Evolutionary conservation across 30 jellyfish, hydroid and myxozoan species (phyloP).

Genomic region (Cassiopea andromeda): DNA sequence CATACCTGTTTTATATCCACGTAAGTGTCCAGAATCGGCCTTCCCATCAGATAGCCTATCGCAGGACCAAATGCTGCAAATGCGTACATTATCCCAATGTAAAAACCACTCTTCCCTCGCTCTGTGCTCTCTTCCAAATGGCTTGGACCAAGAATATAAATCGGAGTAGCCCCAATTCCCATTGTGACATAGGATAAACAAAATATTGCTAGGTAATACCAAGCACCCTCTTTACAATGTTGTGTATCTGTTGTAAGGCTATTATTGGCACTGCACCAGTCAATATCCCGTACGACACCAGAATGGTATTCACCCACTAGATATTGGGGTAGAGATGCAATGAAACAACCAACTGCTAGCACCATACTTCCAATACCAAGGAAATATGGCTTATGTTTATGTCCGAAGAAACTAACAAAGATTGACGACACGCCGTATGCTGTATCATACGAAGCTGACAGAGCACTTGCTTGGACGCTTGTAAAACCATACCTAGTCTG

Average conservation of each 20-base stretch:
- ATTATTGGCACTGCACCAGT: conserved; percentile 62
- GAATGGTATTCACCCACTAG: conserved; percentile 80
- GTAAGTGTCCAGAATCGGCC: conserved; percentile 87
- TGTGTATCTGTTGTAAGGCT: conserved; percentile 2
- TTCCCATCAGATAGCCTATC: conserved; percentile 82
- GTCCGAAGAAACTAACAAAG: conserved; percentile 85
- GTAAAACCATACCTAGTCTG: conserved; percentile 90
- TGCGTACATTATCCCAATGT: conserved; percentile 83
- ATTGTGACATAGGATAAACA: conserved; percentile 73
- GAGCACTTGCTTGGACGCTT: conserved; percentile 80
- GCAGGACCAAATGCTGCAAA: conserved; percentile 98
- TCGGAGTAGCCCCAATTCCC: conserved; percentile 99
- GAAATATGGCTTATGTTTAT: conserved; percentile 74
- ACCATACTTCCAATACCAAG: conserved; percentile 84
- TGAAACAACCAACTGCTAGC: conserved; percentile 81
- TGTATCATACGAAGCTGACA: conserved; percentile 85
- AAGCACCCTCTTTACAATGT: conserved; percentile 74
- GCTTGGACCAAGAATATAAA: conserved; percentile 91
- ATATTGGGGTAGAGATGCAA: conserved; percentile 82
- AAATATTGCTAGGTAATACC: conserved; percentile 83
- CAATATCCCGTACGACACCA: conserved; percentile 78
- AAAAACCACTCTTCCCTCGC: conserved; percentile 87
- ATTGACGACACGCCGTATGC: conserved; percentile 87
- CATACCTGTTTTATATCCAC: conserved; percentile 89
- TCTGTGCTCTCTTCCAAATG: conserved; percentile 88